Percentiles rank a stretch among this genome's conserved stretches.
Conservation (phyloP, 2,113 vertebrate genomes). For the Cheirogaleus medius region DNA sequence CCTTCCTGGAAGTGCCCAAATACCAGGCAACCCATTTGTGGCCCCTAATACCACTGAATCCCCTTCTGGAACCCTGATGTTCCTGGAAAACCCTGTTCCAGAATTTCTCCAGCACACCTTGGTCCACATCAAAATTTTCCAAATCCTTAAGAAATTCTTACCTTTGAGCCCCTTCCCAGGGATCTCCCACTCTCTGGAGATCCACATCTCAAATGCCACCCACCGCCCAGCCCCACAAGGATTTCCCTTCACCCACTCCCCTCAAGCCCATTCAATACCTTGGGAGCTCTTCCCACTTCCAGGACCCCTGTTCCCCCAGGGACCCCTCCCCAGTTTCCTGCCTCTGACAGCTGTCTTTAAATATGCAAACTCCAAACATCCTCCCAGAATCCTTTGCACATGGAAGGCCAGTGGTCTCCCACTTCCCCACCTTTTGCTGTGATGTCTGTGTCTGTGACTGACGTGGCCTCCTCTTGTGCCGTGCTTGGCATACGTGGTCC, state of each 20-base stretch:
- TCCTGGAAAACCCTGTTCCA: slow-evolving; percentile 10
- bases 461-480: slow-evolving; percentile 81
- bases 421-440: slow-evolving; percentile 54
- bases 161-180: not conserved
- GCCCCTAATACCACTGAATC: not conserved
- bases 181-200: slow-evolving; percentile 39
- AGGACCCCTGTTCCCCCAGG: slow-evolving; percentile 66
- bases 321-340: slow-evolving; percentile 49
- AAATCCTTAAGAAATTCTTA: not conserved
- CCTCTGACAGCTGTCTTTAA: slow-evolving; percentile 79
- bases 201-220: slow-evolving; percentile 26
- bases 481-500: slow-evolving; percentile 79
- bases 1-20: slow-evolving; percentile 30
- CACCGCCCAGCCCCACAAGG: not conserved
- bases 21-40: slow-evolving; percentile 36
- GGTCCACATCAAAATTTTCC: not conserved
- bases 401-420: slow-evolving; percentile 47
- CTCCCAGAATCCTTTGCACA: slow-evolving; percentile 75
- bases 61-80: slow-evolving; percentile 13
- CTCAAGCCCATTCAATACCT: not conserved
- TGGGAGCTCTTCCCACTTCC: slow-evolving; percentile 60
- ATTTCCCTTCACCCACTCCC: not conserved
- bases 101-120: slow-evolving; percentile 28
- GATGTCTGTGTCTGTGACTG: slow-evolving; percentile 84
- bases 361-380: slow-evolving; percentile 75